These are phyloP conservation scores for Macquaria ambigua DNA, from an alignment of 2,113 vertebrate species.

Conservation along the genomic window DNA sequence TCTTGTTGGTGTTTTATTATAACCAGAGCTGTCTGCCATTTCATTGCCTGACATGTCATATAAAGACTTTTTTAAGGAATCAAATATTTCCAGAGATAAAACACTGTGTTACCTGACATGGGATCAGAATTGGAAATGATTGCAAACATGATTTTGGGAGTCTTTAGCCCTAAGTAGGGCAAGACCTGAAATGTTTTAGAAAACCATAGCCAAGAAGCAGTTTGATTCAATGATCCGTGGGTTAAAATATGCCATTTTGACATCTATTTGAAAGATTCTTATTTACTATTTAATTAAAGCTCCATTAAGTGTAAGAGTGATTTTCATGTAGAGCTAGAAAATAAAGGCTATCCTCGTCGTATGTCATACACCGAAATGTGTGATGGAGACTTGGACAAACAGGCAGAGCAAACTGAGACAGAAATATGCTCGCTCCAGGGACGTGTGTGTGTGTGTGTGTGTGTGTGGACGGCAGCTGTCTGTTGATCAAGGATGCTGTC, in stretches of 20 bases:
- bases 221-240: not conserved
- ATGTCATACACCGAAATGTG: not conserved
- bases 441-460: not conserved
- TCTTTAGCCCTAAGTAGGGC: too few relatives aligned
- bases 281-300: conserved; percentile 12
- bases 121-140: not conserved
- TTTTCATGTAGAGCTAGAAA: not conserved
- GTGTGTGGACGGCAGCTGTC: conserved; percentile 55
- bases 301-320: not conserved
- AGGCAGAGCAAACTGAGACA: not conserved
- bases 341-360: not conserved
- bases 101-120: not conserved
- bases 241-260: not conserved
- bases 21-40: not conserved
- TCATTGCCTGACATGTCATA: not conserved
- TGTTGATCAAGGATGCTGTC: conserved; percentile 49
- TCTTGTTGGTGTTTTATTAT: not conserved
- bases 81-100: conserved; percentile 7
- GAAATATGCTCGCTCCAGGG: not conserved
- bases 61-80: not conserved
- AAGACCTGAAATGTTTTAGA: not conserved
- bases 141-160: not conserved
- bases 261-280: not conserved
- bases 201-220: not conserved
- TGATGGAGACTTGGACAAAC: not conserved